Evolutionary conservation across 2,797 vertebrate genomes (phyloP).

Genomic region (Lagocephalus sceleratus): DNA sequence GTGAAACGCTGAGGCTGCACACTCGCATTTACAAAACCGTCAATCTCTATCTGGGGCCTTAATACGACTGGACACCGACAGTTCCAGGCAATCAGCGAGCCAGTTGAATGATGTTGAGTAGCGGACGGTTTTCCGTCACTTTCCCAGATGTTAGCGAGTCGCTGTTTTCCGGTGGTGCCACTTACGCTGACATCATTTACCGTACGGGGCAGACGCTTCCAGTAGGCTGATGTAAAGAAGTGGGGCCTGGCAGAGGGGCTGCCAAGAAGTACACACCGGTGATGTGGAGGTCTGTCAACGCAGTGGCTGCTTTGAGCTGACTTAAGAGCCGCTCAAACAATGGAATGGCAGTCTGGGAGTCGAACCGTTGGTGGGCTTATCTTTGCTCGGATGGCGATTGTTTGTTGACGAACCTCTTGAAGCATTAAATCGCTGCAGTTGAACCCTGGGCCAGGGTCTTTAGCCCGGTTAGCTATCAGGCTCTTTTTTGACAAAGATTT

Average conservation of each 20-base stretch:
- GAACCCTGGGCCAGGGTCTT: slow-evolving; percentile 25
- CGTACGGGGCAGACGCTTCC: slow-evolving; percentile 38
- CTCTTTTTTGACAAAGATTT: slow-evolving; percentile 39
- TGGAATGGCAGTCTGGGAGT: slow-evolving; percentile 22
- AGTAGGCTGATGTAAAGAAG: slow-evolving; percentile 30
- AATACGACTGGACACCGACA: slow-evolving; percentile 14
- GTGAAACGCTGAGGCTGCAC: slow-evolving; percentile 44
- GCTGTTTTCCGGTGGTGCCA: slow-evolving; percentile 47
- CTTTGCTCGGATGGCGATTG: slow-evolving; percentile 18
- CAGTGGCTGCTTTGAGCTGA: slow-evolving; percentile 24
- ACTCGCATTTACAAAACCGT: slow-evolving; percentile 6
- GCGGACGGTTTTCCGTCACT: slow-evolving; percentile 31
- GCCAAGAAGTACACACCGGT: slow-evolving; percentile 39
- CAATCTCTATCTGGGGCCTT: slow-evolving; percentile 20
- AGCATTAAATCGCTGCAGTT: slow-evolving; percentile 16
- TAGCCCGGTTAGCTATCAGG: slow-evolving; percentile 22
- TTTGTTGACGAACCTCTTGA: slow-evolving; percentile 5
- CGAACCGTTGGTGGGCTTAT: slow-evolving; percentile 29
- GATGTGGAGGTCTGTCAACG: slow-evolving; percentile 47
- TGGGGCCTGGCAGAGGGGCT: slow-evolving; percentile 19
- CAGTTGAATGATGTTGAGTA: slow-evolving; percentile 9
- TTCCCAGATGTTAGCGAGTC: slow-evolving; percentile 36
- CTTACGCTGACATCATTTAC: slow-evolving; percentile 64
- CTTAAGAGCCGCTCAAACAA: slow-evolving; percentile 7
- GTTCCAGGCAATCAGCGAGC: slow-evolving; percentile 3